Conservation (phyloP, 2,888 invertebrate genomes). For the Cheilosia variabilis region DNA sequence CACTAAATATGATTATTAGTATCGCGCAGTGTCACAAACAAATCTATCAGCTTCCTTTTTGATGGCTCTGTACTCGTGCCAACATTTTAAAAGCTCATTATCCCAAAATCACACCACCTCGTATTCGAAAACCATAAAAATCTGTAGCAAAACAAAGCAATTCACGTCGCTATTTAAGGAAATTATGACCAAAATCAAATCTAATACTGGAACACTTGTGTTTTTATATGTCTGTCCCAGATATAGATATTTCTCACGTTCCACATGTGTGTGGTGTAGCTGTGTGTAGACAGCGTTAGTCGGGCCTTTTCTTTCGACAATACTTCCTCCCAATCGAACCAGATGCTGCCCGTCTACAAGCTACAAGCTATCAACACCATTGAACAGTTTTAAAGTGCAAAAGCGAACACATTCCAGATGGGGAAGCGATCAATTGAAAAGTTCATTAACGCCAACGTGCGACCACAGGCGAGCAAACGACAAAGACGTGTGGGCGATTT, state of each 20-base stretch:
- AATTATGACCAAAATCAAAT: slow-evolving; percentile 25
- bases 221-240: slow-evolving; percentile 27
- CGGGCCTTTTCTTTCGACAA: neutral
- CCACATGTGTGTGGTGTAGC: neutral
- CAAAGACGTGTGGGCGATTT: slow-evolving; percentile 12
- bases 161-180: slow-evolving; percentile 23
- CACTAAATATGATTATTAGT: no score
- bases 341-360: slow-evolving; percentile 35
- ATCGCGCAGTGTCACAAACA: no score
- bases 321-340: slow-evolving; percentile 24
- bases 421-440: slow-evolving; percentile 43
- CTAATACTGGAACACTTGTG: slow-evolving; percentile 30
- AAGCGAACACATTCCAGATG: slow-evolving; percentile 33
- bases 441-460: slow-evolving; percentile 56
- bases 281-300: no score
- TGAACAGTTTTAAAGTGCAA: slow-evolving; percentile 28
- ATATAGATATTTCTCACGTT: slow-evolving; percentile 36
- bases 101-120: neutral
- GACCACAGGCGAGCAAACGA: neutral
- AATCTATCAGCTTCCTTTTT: neutral
- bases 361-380: neutral
- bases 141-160: neutral
- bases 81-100: neutral
- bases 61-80: no score
- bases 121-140: neutral